Base-by-base conservation (phyloP, 2,113 vertebrate genomes). In the Accipiter cooperii region DNA sequence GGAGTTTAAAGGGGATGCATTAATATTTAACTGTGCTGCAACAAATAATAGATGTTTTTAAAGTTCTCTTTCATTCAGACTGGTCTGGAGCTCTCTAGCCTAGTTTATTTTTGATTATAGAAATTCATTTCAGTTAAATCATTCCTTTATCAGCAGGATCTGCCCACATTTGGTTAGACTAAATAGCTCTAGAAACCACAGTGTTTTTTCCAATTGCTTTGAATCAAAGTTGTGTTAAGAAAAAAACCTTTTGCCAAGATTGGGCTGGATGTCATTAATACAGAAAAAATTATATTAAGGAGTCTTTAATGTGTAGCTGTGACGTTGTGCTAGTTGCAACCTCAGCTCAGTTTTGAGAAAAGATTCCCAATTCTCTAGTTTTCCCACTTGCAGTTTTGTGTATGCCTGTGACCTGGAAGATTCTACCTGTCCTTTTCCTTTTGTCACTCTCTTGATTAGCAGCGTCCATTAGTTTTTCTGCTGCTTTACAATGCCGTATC, bases 91-190 rank as follows among this genome's bases (percentile, higher is more conserved):
- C 42, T 96, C 77, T 92, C 86, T 71, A 96, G 46, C 29, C 66
- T 70, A 87, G 89, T 79, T 97, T 98, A 95, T 97, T 97, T 97
- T 96, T 86, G 66, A 97, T 96, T 96, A 84, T 75, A 94, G 76
- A 96, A 97, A 94, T 96, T 95, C 31, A 87, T 95, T 97, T 97
- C 49, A 79, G 79, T 69, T 31, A 93, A 94, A 95, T 93, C 87
- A 95, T 97, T 96, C 66, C 66, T 97, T 96, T 97, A 96, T 98
- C 88, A 92, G 93, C 55, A 97, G 81, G 92, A 96, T 97, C 78
- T 96, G 47, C 66, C 87, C 86, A 68, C 96, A 90, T 89, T 97
- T 97, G 85, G 93, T 84, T 93, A 92, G 83, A 79, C 90, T 88
- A 83, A 96, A 96, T 93, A 80, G 47, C 70, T 96, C 55, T 93